phyloP scores from a whole-genome alignment of 1,140 invertebrate genomes.

The Lepidurus couesii region DNA sequence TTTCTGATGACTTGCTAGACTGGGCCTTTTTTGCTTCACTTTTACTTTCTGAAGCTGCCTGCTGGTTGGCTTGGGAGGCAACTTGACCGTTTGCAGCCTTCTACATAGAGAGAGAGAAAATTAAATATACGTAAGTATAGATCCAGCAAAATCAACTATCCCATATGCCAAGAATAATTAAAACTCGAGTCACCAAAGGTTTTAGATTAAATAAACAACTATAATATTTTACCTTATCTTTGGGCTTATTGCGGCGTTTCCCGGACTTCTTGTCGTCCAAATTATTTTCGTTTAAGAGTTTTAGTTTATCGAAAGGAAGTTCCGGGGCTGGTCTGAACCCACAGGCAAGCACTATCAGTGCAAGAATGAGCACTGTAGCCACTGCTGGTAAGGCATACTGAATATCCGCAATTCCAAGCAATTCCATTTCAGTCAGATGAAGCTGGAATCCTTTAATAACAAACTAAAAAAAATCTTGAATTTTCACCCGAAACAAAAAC shows the following conservation, averaged over 20 bases:
- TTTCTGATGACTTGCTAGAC: background rate
- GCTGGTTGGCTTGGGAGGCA: background rate
- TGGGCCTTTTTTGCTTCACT: background rate
- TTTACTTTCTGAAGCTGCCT: background rate
- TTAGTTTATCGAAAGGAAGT: slow-evolving; percentile 26
- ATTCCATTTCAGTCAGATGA: background rate
- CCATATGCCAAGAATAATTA: no score
- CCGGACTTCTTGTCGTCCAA: slow-evolving; percentile 16
- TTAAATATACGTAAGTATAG: background rate
- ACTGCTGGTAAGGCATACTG: slow-evolving; percentile 25
- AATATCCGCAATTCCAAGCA: background rate
- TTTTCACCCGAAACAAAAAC: slow-evolving; percentile 1
- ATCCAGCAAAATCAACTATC: no score
- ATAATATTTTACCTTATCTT: slow-evolving; percentile 18
- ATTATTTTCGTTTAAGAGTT: background rate
- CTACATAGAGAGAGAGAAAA: background rate
- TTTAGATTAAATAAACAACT: no score
- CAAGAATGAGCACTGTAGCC: slow-evolving; percentile 27
- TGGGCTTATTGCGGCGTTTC: slow-evolving; percentile 6
- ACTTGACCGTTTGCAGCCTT: background rate
- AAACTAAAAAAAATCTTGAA: background rate
- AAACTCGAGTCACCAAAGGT: no score
- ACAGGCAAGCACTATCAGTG: slow-evolving; percentile 23
- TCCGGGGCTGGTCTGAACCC: slow-evolving; percentile 26
- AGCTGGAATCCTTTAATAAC: background rate